Evolutionary conservation across 2,888 invertebrate species (phyloP).

Genomic region (Agrotis exclamationis): DNA sequence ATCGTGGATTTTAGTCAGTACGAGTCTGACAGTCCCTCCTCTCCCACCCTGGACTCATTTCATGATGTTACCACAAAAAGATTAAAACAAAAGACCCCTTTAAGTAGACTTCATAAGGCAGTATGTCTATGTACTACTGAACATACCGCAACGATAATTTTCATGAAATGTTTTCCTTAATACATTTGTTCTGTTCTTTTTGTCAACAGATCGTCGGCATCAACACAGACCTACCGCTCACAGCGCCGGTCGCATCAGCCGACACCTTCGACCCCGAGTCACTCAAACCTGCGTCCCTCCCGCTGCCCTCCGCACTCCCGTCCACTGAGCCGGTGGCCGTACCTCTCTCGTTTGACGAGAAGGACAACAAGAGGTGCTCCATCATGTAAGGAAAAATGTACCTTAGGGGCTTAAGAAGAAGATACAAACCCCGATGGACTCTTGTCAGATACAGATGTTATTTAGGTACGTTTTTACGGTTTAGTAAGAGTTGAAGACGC

Average conservation of each 20-base stretch:
- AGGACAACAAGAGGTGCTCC: slow-evolving; percentile 45
- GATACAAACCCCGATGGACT: slow-evolving; percentile 2
- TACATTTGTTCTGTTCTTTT: neutral
- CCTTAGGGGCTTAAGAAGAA: neutral
- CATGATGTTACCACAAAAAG: too few relatives aligned
- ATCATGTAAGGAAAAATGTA: slow-evolving; percentile 29
- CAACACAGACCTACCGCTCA: slow-evolving; percentile 85
- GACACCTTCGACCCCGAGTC: slow-evolving; percentile 81
- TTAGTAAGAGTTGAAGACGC: slow-evolving; percentile 15
- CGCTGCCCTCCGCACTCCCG: slow-evolving; percentile 66
- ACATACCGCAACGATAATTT: too few relatives aligned
- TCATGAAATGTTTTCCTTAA: too few relatives aligned
- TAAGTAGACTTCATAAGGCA: too few relatives aligned
- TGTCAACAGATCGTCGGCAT: slow-evolving; percentile 85
- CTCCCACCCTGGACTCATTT: too few relatives aligned
- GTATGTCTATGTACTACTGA: too few relatives aligned
- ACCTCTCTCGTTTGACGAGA: slow-evolving; percentile 24
- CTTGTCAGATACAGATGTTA: slow-evolving; percentile 1
- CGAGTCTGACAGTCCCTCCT: too few relatives aligned
- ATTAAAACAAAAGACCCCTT: too few relatives aligned
- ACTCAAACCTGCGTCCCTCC: slow-evolving; percentile 71
- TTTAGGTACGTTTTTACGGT: slow-evolving; percentile 40
- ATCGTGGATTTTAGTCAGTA: too few relatives aligned
- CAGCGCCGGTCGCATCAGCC: slow-evolving; percentile 76
- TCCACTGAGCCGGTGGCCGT: slow-evolving; percentile 74